Evolutionary conservation across 2,888 invertebrate genomes (phyloP), one percentile per base, ranked within the genome.

Genomic region (Drosophila planitibia): DNA sequence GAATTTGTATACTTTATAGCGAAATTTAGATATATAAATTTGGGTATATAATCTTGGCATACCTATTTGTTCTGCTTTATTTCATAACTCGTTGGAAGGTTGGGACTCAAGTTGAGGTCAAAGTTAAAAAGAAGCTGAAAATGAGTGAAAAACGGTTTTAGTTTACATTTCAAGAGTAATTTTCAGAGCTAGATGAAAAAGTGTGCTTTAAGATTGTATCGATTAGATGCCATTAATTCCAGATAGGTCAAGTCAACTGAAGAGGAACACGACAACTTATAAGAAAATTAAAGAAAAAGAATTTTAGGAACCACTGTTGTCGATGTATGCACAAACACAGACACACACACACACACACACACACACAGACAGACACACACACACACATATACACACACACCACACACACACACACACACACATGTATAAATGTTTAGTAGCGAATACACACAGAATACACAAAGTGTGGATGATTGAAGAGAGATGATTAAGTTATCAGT

Each of bases 401-500:
- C 37, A 37, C 37, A 37, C 37, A 5, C 16, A 39, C 10, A 41
- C 10, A 10, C 1, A 10, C 0, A 41, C 41, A 41, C 6, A 57
- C 14, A 28, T 28, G 19, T 28, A 28, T 39, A 39, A 39, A 58
- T 58, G 57, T 57, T 57, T 57, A 57, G 41, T 22, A 32, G 22
- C 10, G 51, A 66, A 44, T 52, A 67, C 61, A 28, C 30, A n/a
- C 12, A 30, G 1, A 22, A 32, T 66, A 41, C 44, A 53, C 22
- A 39, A 19, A 7, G 35, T 55, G 32, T 74, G 77, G 51, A 44
- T 51, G 75, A 68, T 55, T 77, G 62, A 74, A 53, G 47, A 44
- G 22, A 49, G 52, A 58, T 41, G 64, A 76, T 67, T 61, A 59
- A 64, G 12, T 81, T 76, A 79, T 79, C 78, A 76, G 78, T 58